Percentiles rank a stretch among this genome's conserved stretches.
Conservation (phyloP, 23 tunicate species). For the Aplidium turbinatum region DNA sequence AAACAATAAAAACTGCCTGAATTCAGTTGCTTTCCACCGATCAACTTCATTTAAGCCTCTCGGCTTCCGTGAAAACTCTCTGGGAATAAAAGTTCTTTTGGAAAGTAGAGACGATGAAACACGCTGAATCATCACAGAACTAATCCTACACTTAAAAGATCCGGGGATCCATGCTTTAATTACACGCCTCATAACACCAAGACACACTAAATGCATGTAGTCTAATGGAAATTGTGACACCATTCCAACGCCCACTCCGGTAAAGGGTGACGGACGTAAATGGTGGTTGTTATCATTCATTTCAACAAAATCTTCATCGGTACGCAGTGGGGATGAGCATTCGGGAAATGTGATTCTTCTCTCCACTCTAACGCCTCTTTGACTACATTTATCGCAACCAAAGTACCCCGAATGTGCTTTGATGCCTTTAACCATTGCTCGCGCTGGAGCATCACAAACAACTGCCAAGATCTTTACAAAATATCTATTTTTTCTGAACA, state of each 20-base stretch:
- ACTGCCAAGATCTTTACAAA: background rate
- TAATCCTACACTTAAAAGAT: background rate
- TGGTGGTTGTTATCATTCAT: conserved; percentile 20
- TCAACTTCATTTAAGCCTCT: conserved; percentile 41
- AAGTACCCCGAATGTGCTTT: conserved; percentile 12
- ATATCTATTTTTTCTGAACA: background rate
- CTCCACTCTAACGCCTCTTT: background rate
- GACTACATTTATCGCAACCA: conserved; percentile 27
- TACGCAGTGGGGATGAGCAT: conserved; percentile 5
- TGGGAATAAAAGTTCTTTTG: conserved; percentile 3
- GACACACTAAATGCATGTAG: conserved; percentile 45
- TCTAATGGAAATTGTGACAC: conserved; percentile 13
- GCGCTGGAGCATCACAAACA: conserved; percentile 40
- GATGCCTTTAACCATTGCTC: conserved; percentile 20
- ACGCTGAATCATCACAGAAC: background rate
- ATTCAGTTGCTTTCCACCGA: conserved; percentile 53
- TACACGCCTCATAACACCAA: conserved; percentile 39
- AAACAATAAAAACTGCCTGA: conserved; percentile 41
- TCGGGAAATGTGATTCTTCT: conserved; percentile 27
- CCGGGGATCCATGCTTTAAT: conserved; percentile 21
- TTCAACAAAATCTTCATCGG: background rate
- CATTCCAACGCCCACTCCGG: background rate
- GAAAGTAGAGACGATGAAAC: conserved; percentile 10
- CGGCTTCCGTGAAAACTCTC: conserved; percentile 42
- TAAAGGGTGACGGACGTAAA: background rate